Evolutionary conservation across 2,113 vertebrate genomes (phyloP).

Genomic region (Misgurnus anguillicaudatus): DNA sequence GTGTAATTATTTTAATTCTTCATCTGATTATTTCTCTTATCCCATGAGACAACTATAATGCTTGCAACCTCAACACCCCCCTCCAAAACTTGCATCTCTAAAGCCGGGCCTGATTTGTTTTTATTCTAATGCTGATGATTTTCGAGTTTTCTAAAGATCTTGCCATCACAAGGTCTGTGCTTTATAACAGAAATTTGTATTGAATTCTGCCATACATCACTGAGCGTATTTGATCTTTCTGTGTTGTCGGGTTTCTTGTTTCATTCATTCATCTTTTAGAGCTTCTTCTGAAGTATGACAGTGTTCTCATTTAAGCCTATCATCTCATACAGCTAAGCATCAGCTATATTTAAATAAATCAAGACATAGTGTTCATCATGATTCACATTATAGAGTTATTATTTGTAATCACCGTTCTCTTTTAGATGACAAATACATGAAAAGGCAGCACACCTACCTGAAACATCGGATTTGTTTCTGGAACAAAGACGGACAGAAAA

Average conservation of each 20-base stretch:
- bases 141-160: neutral
- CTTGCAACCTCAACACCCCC: no score
- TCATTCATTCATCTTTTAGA: neutral
- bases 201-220: neutral
- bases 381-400: neutral
- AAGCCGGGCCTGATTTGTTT: constrained; percentile 1
- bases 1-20: no score
- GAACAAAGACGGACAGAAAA: constrained; percentile 10
- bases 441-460: constrained; percentile 1
- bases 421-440: constrained; percentile 7
- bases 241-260: neutral
- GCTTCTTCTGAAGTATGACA: constrained; percentile 9
- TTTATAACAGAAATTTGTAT: neutral
- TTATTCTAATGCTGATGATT: neutral
- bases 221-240: constrained; percentile 23
- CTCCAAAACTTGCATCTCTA: no score
- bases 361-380: constrained; percentile 8
- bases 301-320: constrained; percentile 6
- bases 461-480: constrained; percentile 13
- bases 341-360: neutral
- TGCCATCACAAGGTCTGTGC: neutral
- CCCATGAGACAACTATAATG: no score
- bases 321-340: neutral
- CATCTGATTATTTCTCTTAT: no score
- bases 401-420: constrained; percentile 11